Evolutionary conservation across 2,113 vertebrate genomes (phyloP), one percentile per base, ranked within the genome.

Genomic region (Neodon shergylaensis): DNA sequence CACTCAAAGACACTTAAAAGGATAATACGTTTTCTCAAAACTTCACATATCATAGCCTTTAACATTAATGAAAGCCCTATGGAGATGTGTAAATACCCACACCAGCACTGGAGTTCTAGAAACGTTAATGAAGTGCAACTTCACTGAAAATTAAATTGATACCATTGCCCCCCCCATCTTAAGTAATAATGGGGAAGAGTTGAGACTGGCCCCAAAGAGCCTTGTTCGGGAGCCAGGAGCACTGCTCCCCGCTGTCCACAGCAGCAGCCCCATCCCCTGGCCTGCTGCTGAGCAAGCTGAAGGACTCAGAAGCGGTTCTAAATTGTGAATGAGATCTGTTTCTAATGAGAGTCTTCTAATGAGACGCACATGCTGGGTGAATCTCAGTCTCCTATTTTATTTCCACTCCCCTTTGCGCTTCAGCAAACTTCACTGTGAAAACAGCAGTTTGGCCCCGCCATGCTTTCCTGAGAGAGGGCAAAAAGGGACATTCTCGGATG

Each of bases 371-470:
- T 52, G 5, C 54, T 93, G 44, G 13, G 36, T 21, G 84, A 79
- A 42, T 84, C 33, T 86, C 13, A 65, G 28, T 74, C 74, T 92
- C 92, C 89, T 82, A 47, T 88, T 92, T 95, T 42, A 77, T 87
- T 90, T 90, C 85, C 47, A 5, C 61, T 94, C 86, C 86, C 52
- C 73, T 92, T 94, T 76, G 42, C 17, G 92, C 85, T 84, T 92
- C 68, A 93, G 84, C 79, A 70, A 94, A 85, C 36, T 77, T 91
- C 58, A 81, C 28, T 94, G 42, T 94, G 79, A 91, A 94, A 91
- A 93, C 26, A 85, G 3, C 58, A 94, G 65, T 81, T 92, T 88
- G 77, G n/a, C 31, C 16, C 49, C 82, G 81, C 42, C 94, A 42
- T 92, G 63, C 58, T 52, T 94, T 95, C 58, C 91, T 88, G 49